Conservation (phyloP, 2,888 invertebrate genomes). For the Hymenopus coronatus region DNA sequence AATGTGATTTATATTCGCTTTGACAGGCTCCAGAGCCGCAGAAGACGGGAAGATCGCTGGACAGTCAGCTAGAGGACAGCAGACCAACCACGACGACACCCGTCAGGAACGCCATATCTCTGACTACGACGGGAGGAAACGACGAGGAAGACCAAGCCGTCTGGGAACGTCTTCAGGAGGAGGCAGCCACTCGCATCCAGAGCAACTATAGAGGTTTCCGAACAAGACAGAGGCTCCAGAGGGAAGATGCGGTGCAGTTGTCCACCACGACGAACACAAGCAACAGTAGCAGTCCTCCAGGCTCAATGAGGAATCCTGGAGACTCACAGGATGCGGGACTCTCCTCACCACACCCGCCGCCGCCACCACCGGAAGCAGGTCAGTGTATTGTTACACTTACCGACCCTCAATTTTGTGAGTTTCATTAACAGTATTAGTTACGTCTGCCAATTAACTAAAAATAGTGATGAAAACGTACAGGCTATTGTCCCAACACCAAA, state of each 20-base stretch:
- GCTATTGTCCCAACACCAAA: too few relatives aligned
- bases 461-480: too few relatives aligned
- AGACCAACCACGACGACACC: not conserved
- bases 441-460: too few relatives aligned
- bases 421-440: too few relatives aligned
- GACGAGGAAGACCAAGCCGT: slow-evolving; percentile 32
- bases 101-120: slow-evolving; percentile 18
- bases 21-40: not conserved
- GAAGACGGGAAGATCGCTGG: slow-evolving; percentile 18
- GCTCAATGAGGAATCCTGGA: slow-evolving; percentile 43
- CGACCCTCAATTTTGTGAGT: too few relatives aligned
- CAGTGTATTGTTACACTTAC: too few relatives aligned
- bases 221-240: slow-evolving; percentile 39
- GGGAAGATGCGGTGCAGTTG: slow-evolving; percentile 41
- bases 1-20: not conserved
- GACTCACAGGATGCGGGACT: slow-evolving; percentile 47
- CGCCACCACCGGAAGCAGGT: not conserved
- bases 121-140: slow-evolving; percentile 9
- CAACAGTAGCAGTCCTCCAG: slow-evolving; percentile 14
- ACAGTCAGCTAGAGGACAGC: slow-evolving; percentile 13
- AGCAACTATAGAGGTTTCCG: slow-evolving; percentile 39
- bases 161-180: slow-evolving; percentile 34
- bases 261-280: slow-evolving; percentile 34
- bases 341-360: slow-evolving; percentile 34
- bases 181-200: slow-evolving; percentile 38